These are phyloP conservation scores for Helicolenus hilgendorfi DNA, from an alignment of 2,797 vertebrate species.

Conservation along the genomic window DNA sequence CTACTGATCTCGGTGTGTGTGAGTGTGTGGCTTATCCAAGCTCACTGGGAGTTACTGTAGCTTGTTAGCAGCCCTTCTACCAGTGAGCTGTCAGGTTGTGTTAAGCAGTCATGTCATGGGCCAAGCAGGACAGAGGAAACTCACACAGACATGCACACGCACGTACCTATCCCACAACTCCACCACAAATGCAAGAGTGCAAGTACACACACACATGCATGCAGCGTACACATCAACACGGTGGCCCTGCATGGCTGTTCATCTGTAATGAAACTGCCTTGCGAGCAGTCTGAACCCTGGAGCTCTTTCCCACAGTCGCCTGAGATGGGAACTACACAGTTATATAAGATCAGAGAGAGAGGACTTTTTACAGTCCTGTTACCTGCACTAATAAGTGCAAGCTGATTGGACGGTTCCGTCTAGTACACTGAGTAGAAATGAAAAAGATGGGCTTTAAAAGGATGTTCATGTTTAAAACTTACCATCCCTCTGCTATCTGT, in stretches of 20 bases:
- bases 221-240: neutral
- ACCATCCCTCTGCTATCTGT: neutral
- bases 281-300: slow-evolving; percentile 34
- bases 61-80: slow-evolving; percentile 57
- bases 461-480: neutral
- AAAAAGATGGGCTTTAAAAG: neutral
- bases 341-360: slow-evolving; percentile 25
- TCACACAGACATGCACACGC: neutral
- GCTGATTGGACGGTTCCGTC: neutral
- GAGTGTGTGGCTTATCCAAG: neutral
- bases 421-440: neutral
- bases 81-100: slow-evolving; percentile 61
- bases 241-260: slow-evolving; percentile 20
- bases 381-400: neutral
- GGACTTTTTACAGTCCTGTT: neutral
- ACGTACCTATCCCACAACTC: neutral
- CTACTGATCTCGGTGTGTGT: neutral
- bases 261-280: slow-evolving; percentile 31
- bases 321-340: slow-evolving; percentile 7
- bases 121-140: slow-evolving; percentile 52
- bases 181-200: neutral
- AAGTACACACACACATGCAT: slow-evolving; percentile 8
- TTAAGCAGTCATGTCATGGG: slow-evolving; percentile 42
- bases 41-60: slow-evolving; percentile 24
- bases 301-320: slow-evolving; percentile 9